A percentile compares a stretch with the other conserved stretches of the same genome.
phyloP scores from a whole-genome alignment of 2,888 invertebrate genomes.

The Leptinotarsa juncta region DNA sequence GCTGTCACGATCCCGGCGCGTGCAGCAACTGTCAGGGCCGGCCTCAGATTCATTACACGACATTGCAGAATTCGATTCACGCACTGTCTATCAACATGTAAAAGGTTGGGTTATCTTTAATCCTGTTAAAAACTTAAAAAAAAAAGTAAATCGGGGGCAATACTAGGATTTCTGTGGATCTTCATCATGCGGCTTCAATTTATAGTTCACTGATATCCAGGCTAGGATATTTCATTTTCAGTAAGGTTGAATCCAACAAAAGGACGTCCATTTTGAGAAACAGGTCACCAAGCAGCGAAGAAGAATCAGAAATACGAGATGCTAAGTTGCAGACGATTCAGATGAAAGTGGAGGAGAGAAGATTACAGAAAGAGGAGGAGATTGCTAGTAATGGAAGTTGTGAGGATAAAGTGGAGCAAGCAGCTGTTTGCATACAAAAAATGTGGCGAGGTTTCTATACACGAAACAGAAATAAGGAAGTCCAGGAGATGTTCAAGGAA shows the following conservation, averaged over 20 bases:
- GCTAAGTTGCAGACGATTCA: constrained; percentile 76
- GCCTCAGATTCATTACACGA: too few species aligned
- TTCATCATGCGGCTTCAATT: too few species aligned
- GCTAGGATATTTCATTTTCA: constrained; percentile 28
- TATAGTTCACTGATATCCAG: too few species aligned
- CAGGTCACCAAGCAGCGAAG: constrained; percentile 68
- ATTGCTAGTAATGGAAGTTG: constrained; percentile 54
- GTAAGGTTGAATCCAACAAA: constrained; percentile 48
- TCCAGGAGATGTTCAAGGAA: constrained; percentile 73
- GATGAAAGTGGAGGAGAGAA: constrained; percentile 70
- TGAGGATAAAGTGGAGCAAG: constrained; percentile 65
- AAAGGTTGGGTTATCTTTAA: too few species aligned
- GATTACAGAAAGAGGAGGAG: constrained; percentile 57
- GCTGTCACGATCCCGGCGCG: too few species aligned
- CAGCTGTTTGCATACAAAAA: constrained; percentile 86
- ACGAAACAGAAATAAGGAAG: constrained; percentile 78
- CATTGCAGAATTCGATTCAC: too few species aligned
- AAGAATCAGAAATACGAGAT: constrained; percentile 76
- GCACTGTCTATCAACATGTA: too few species aligned
- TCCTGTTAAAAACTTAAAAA: too few species aligned
- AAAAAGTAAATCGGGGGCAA: too few species aligned
- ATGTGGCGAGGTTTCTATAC: constrained; percentile 88
- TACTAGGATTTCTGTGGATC: too few species aligned
- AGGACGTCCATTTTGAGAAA: constrained; percentile 57
- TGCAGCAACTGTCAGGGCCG: too few species aligned